phyloP scores from a whole-genome alignment of 2,113 vertebrate species.

The Platysteira castanea region DNA sequence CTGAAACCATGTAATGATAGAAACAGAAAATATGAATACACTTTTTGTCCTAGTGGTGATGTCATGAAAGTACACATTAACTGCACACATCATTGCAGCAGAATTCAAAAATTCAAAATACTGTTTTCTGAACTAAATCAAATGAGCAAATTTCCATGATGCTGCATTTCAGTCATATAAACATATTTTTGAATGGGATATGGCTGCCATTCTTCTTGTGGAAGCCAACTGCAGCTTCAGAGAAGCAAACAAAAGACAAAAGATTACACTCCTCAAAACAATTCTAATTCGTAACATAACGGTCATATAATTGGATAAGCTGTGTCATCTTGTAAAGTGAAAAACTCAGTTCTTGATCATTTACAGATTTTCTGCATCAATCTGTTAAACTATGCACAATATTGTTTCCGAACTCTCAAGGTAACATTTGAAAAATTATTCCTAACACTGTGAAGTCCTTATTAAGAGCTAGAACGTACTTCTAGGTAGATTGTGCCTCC shows the following conservation, averaged over 20 bases:
- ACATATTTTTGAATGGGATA: not conserved
- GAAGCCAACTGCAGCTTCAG: not conserved
- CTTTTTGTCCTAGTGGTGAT: not conserved
- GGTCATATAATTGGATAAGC: not conserved
- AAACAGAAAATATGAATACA: not conserved
- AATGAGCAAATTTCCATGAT: not conserved
- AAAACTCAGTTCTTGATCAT: not conserved
- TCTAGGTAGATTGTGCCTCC: not conserved
- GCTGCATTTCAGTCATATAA: not conserved
- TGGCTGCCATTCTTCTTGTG: not conserved
- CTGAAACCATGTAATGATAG: not conserved
- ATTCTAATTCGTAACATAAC: fast-evolving
- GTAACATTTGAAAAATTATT: not conserved
- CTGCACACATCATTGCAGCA: not conserved
- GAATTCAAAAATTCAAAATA: not conserved
- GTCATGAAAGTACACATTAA: not conserved
- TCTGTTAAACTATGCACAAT: not conserved
- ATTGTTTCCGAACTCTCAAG: not conserved
- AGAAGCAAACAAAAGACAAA: not conserved
- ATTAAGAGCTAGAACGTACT: not conserved
- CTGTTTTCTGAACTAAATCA: not conserved
- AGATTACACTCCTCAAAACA: not conserved
- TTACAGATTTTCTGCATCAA: not conserved
- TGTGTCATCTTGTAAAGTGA: not conserved
- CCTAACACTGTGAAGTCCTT: not conserved